A percentile compares a stretch with the other conserved stretches of the same genome.
Evolutionary conservation across 2,113 vertebrate species (phyloP).

Genomic region (Sorex fumeus): DNA sequence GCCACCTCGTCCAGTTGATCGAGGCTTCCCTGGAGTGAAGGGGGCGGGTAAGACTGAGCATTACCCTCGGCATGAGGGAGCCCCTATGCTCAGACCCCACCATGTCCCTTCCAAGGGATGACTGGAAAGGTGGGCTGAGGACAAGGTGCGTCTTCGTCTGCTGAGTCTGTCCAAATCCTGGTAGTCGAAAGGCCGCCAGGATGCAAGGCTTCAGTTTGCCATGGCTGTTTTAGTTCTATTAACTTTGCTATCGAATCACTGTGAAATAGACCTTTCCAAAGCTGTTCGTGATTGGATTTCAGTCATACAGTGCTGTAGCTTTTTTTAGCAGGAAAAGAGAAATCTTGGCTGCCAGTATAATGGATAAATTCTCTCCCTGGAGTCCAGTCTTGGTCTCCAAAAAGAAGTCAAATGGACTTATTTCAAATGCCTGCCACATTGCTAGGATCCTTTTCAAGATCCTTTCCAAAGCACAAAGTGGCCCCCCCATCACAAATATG

Average conservation of each 20-base stretch:
- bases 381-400: not conserved
- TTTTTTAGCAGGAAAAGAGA: not conserved
- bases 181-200: not conserved
- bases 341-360: not conserved
- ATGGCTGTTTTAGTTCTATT: not conserved
- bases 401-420: not conserved
- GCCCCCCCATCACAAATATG: not conserved
- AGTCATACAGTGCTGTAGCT: too few species aligned
- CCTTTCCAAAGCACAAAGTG: not conserved
- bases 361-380: not conserved
- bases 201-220: not conserved
- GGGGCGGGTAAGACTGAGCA: not conserved
- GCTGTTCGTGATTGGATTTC: too few species aligned
- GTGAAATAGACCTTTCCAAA: too few species aligned
- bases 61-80: not conserved
- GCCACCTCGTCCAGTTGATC: constrained; percentile 96
- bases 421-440: not conserved
- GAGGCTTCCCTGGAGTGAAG: constrained; percentile 91
- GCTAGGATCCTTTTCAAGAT: not conserved
- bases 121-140: not conserved
- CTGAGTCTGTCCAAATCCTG: not conserved
- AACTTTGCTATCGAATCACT: too few species aligned
- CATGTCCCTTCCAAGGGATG: not conserved
- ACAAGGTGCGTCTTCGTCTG: too few species aligned
- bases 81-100: not conserved